phyloP scores from a whole-genome alignment of 2,888 invertebrate species.

The Muscina levida region DNA sequence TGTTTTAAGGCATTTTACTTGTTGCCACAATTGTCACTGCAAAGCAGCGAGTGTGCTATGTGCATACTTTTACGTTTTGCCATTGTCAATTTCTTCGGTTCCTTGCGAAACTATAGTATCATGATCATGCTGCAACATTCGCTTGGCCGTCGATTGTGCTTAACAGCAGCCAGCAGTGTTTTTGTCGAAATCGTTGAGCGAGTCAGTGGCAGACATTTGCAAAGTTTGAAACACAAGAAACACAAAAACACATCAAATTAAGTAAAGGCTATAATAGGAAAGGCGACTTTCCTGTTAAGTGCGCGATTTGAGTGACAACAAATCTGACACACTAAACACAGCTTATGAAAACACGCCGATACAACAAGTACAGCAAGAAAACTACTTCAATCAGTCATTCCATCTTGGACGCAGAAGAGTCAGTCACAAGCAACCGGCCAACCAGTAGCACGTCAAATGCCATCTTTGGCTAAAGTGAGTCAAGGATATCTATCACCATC shows the following conservation, averaged over 20 bases:
- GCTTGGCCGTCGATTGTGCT: no score
- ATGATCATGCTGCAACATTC: conserved; percentile 16
- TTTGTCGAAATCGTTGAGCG: conserved; percentile 45
- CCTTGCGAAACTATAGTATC: conserved; percentile 17
- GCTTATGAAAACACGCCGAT: conserved; percentile 50
- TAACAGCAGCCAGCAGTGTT: conserved; percentile 20
- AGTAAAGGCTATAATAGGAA: conserved; percentile 62
- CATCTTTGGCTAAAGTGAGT: conserved; percentile 66
- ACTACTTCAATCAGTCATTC: conserved; percentile 29
- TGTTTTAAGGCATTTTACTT: conserved; percentile 13
- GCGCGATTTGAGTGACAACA: conserved; percentile 63
- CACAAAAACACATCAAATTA: conserved; percentile 62
- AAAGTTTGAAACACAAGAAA: conserved; percentile 39
- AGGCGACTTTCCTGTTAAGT: conserved; percentile 65
- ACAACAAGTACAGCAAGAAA: conserved; percentile 34
- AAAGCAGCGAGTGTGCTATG: no score
- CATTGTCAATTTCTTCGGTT: not conserved
- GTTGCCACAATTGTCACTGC: conserved; percentile 18
- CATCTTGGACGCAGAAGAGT: conserved; percentile 57
- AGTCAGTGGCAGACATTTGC: conserved; percentile 17
- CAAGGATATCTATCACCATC: conserved; percentile 51
- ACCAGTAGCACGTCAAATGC: conserved; percentile 60
- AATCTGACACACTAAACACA: conserved; percentile 63
- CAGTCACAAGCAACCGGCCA: conserved; percentile 30
- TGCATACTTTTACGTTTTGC: not conserved